Evolutionary conservation across 2,113 vertebrate genomes (phyloP).

Genomic region (Sceloporus undulatus): DNA sequence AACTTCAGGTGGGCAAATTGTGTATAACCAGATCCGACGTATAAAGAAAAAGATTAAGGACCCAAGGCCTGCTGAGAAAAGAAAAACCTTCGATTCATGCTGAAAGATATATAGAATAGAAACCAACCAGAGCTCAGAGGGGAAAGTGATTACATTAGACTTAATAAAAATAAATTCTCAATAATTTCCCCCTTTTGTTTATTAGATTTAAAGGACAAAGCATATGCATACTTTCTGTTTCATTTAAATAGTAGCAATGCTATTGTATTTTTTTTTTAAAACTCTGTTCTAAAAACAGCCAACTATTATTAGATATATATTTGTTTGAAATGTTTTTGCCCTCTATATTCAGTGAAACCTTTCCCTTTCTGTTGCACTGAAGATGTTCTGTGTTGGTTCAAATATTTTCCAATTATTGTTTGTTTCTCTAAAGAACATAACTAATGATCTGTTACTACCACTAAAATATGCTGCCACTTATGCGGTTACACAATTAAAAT

Average conservation of each 20-base stretch:
- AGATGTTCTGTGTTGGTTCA: background rate
- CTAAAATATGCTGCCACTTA: constrained; percentile 4
- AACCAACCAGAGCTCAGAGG: background rate
- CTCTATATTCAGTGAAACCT: background rate
- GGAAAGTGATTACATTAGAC: background rate
- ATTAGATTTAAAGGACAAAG: background rate
- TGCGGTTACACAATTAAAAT: constrained; percentile 5
- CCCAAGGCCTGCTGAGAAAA: background rate
- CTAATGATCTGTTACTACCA: background rate
- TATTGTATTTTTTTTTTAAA: background rate
- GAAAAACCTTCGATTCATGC: too few species aligned
- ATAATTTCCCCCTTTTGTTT: background rate
- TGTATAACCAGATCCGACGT: too few species aligned
- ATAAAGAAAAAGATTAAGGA: too few species aligned
- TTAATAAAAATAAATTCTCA: background rate
- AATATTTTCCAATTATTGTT: background rate
- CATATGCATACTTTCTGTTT: background rate
- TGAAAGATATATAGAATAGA: background rate
- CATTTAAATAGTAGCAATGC: background rate
- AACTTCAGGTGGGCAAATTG: background rate
- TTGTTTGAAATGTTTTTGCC: background rate
- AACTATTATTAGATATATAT: background rate
- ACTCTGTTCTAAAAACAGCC: background rate
- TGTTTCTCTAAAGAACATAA: constrained; percentile 5
- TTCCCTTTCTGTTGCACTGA: background rate